phyloP scores from a whole-genome alignment of 1,140 invertebrate species.

The Diorhabda carinulata region DNA sequence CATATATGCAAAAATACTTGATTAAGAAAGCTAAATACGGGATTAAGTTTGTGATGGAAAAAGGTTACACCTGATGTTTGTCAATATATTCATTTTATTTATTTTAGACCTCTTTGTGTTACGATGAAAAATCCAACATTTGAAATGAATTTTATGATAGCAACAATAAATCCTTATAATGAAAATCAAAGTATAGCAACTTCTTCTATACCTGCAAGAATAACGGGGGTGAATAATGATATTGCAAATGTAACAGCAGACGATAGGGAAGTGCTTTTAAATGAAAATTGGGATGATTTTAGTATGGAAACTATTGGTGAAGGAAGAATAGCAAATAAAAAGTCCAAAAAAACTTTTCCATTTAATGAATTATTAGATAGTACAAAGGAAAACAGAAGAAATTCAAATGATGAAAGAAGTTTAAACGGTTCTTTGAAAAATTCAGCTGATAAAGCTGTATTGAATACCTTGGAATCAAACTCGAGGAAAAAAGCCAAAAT shows the following conservation, averaged over 20 bases:
- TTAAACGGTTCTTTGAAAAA: slow-evolving; percentile 6
- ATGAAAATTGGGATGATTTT: slow-evolving; percentile 36
- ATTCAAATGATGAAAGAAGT: not conserved
- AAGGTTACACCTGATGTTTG: not conserved
- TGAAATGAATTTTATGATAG: slow-evolving; percentile 74
- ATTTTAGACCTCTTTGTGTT: slow-evolving; percentile 59
- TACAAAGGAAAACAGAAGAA: slow-evolving; percentile 4
- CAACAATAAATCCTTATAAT: slow-evolving; percentile 63
- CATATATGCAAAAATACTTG: too few relatives aligned
- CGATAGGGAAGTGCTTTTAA: slow-evolving; percentile 28
- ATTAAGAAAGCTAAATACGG: too few relatives aligned
- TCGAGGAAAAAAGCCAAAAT: slow-evolving; percentile 34
- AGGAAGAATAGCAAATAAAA: not conserved
- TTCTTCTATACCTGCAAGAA: slow-evolving; percentile 25
- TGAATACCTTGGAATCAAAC: slow-evolving; percentile 35
- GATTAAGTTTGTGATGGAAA: too few relatives aligned
- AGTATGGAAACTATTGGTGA: slow-evolving; percentile 15
- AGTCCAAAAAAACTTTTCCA: not conserved
- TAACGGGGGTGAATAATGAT: slow-evolving; percentile 17
- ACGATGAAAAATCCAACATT: slow-evolving; percentile 63
- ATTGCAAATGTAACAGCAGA: slow-evolving; percentile 29
- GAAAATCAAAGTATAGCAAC: slow-evolving; percentile 48
- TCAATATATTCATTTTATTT: slow-evolving; percentile 11
- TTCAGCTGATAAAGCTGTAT: slow-evolving; percentile 18
- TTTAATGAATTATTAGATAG: slow-evolving; percentile 11